Base-by-base conservation (phyloP, 92 coral and sea anemone species). In the Micromussa lordhowensis region DNA sequence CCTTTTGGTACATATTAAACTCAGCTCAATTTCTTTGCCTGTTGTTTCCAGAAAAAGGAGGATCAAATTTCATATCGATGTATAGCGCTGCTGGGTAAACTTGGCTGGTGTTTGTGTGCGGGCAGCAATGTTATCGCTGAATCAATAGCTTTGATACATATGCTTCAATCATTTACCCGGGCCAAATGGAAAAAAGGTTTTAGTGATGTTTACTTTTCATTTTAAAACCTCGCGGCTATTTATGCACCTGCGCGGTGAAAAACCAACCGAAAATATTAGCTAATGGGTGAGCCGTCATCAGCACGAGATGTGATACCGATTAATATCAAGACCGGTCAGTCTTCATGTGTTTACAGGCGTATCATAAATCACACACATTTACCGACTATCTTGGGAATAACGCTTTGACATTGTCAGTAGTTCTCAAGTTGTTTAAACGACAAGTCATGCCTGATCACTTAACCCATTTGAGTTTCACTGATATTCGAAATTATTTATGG, bases 161-260 rank as follows among this genome's bases (percentile, higher is more conserved):
- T 74, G 71, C 89, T 81, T 87, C 89, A 79, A 86, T 80, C 94
- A 89, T 86, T 95, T 90, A 70, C 68, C 86, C 81, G 69, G 79
- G 77, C 87, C 96, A 91, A 94, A 95, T 93, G 96, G 95, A 88
- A 88, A 82, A 90, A 72, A 69, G 70, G 83, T 77, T 86, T 92
- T 79, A 73, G 61, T 84, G 82, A 68, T 95, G 95, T 94, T 93
- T 95, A 83, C 80, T 87, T 94, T 94, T 91, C 92, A 86, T 91
- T 92, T 92, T 88, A 85, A 90, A 88, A 89, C 81, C 87, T 89
- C 85, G 92, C 85, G 54, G 58, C 26, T 92, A 90, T 94, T 95
- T 95, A 89, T 72, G 87, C 98, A 95, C 96, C 98, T 95, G 98
- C 82, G 63, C 28, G 79, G 64, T 81, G 76, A 85, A 85, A 94